Evolutionary conservation across 2,797 vertebrate species (phyloP), one percentile per base, ranked within the genome.

Genomic region (Oreonectes daqikongensis): DNA sequence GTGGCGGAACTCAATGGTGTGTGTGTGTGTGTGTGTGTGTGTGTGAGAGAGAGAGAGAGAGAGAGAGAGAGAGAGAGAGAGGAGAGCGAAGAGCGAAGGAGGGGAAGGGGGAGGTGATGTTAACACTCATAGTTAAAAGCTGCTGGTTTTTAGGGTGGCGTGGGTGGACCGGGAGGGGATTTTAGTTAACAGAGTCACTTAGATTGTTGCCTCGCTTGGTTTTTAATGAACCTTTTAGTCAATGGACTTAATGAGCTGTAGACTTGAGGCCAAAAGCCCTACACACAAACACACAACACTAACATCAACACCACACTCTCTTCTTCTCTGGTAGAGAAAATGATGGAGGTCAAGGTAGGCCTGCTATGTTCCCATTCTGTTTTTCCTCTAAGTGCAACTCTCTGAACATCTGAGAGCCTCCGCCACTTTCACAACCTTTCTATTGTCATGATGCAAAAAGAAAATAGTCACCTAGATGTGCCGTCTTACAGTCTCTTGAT

Each of bases 41-140:
- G 75, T 79, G 76, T 76, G 63, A 85, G 78, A 82, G 71, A 73
- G 32, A 78, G 80, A 30, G 72, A 81, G 65, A 44, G 9, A 15
- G 55, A 18, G 15, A 74, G 50, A 42, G 40, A 42, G 40, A 42
- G 40, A 85, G 79, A 82, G 71, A 73, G 32, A 78, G 80, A 32
- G 72, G 78, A 40, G 15, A 6, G 6, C 3, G 6, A 6, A 32
- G 6, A 32, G 32, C 3, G 32, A 42, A 9, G 15, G 52, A n/a
- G 17, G 72, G 48, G 68, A 40, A 24, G 52, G 73, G 20, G 63
- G 24, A 40, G 6, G 50, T 55, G 46, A 68, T 85, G 86, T 87
- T 87, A 90, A 85, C 86, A 87, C 87, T 86, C 86, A 84, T 88
- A 88, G 82, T 90, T 88, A 73, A 91, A 90, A 89, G 85, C 89